These are phyloP conservation scores for Rhyacophila brunnea DNA, from an alignment of 1,140 invertebrate species.

Conservation along the genomic window DNA sequence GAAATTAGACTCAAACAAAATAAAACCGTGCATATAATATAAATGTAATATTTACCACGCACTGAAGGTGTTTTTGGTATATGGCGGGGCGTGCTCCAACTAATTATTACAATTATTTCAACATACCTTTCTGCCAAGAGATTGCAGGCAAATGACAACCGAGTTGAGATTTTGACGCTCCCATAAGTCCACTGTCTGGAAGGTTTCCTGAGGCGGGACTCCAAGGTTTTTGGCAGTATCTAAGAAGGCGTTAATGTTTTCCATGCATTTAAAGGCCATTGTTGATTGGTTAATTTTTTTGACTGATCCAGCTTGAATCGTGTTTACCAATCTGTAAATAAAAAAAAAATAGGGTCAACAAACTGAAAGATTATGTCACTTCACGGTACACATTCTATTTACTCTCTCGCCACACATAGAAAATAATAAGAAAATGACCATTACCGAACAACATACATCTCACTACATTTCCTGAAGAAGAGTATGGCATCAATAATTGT, in stretches of 20 bases:
- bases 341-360: slow-evolving; percentile 2
- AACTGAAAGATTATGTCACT: no score
- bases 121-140: slow-evolving; percentile 89
- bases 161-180: slow-evolving; percentile 93
- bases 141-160: slow-evolving; percentile 91
- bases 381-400: no score
- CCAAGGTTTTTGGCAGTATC: slow-evolving; percentile 83
- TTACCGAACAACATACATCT: no score
- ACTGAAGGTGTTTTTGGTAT: no score
- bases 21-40: no score
- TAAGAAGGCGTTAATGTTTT: slow-evolving; percentile 95
- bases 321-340: slow-evolving; percentile 73
- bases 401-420: no score
- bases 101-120: not conserved
- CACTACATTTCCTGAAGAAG: no score
- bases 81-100: no score
- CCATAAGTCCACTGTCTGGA: slow-evolving; percentile 96
- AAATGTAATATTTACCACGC: no score
- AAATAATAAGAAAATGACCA: no score
- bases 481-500: no score
- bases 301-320: slow-evolving; percentile 72
- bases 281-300: slow-evolving; percentile 85
- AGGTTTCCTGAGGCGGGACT: slow-evolving; percentile 91
- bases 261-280: slow-evolving; percentile 98
- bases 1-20: no score